Evolutionary conservation across 2,797 vertebrate genomes (phyloP), one percentile per base, ranked within the genome.

Genomic region (Kryptopterus vitreolus): DNA sequence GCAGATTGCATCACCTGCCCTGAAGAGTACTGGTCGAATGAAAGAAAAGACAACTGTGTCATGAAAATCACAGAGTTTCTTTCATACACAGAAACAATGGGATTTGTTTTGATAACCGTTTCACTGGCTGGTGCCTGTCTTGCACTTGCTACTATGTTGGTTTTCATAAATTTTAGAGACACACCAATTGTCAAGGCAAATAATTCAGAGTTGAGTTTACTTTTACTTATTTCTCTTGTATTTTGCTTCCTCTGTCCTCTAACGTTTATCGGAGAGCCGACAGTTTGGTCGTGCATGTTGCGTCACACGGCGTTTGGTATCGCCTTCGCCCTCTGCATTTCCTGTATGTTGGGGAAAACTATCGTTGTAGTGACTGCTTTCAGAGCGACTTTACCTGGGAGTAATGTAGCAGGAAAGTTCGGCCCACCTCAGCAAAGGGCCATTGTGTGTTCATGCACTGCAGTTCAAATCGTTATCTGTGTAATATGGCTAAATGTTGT

Each of bases 181-280:
- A 94, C 93, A 15, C 93, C 94, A 4, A 87, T 94, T 29, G 87
- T 94, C 24, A 94, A 92, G 82, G 93, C 93, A 76, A 94, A 91
- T 87, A 94, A 94, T 87, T 90, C 87, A 0, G 93, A 94, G 82
- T 87, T 94, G 1, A 94, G 93, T 79, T 90, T 86, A 46, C 85
- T 93, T 20, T 73, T 94, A 76, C 71, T 94, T 8, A 76, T 92
- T 33, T 94, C 93, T 31, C 87, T 94, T 11, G 87, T 90, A 29
- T 74, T 93, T 92, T 88, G 85, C 75, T 88, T 88, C 55, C 84
- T 88, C 11, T 88, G 84, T 68, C 82, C 85, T 35, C 84, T 88
- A 31, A 81, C 87, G 38, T 88, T 88, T 75, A 88, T 86, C 38
- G 87, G 85, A 15, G 66, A 79, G 58, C 84, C 81, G 33, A 79